phyloP scores from a whole-genome alignment of 2,888 invertebrate species.

The Idaea straminata region DNA sequence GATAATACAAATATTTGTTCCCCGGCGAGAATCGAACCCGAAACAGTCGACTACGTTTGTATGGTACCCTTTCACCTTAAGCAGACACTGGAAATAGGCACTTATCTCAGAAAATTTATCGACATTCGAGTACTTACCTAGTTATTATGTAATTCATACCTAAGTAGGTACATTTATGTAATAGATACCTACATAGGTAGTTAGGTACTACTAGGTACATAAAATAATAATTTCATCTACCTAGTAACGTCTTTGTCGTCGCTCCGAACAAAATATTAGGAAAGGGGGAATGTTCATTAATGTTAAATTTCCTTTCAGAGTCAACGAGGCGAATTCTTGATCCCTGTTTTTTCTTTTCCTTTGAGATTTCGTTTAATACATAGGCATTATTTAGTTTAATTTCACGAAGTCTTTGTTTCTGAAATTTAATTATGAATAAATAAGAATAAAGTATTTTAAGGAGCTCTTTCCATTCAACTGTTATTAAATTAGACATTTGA shows the following conservation, averaged over 20 bases:
- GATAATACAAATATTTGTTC: too few relatives aligned
- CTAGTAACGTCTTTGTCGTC: slow-evolving; percentile 23
- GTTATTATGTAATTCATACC: too few relatives aligned
- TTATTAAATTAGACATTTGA: slow-evolving; percentile 19
- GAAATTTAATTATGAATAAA: slow-evolving; percentile 17
- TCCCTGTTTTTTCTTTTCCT: slow-evolving; percentile 30
- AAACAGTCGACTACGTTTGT: too few relatives aligned
- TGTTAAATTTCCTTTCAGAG: slow-evolving; percentile 41
- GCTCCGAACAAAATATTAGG: slow-evolving; percentile 29
- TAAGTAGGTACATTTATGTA: too few relatives aligned
- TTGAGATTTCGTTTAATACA: slow-evolving; percentile 34
- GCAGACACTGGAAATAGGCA: too few relatives aligned
- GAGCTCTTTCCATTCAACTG: slow-evolving; percentile 14
- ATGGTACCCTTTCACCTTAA: too few relatives aligned
- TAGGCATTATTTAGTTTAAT: slow-evolving; percentile 26
- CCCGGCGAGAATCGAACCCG: too few relatives aligned
- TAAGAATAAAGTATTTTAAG: slow-evolving; percentile 15
- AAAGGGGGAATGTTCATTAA: slow-evolving; percentile 40
- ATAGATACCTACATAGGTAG: slow-evolving; percentile 2
- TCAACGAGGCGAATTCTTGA: slow-evolving; percentile 33
- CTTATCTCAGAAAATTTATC: too few relatives aligned
- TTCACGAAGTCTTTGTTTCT: slow-evolving; percentile 26
- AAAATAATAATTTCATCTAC: slow-evolving; percentile 13
- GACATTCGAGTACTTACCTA: too few relatives aligned
- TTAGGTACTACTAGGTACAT: background rate